Conservation (phyloP, 2,888 invertebrate genomes). For the Pseudeuparius sepicola region DNA sequence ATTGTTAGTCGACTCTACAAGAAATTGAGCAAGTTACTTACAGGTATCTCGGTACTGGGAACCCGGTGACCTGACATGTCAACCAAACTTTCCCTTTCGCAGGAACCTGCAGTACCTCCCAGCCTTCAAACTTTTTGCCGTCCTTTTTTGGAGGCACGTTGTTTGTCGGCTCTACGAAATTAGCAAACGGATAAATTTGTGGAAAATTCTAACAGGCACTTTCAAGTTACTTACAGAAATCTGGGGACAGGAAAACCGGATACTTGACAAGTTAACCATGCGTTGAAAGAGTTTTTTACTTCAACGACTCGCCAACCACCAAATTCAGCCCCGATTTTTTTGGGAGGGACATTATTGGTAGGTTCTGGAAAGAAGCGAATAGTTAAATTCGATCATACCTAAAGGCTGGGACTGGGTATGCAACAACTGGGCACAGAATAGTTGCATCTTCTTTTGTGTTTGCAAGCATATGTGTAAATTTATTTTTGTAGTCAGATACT, state of each 20-base stretch:
- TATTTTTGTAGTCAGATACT: slow-evolving; percentile 41
- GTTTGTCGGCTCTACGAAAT: slow-evolving; percentile 46
- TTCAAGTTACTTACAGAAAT: slow-evolving; percentile 44
- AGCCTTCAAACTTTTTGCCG: slow-evolving; percentile 44
- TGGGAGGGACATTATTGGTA: slow-evolving; percentile 53
- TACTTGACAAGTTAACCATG: slow-evolving; percentile 54
- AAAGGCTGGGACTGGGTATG: slow-evolving; percentile 38
- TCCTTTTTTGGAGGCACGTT: slow-evolving; percentile 53
- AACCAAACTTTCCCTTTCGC: slow-evolving; percentile 47
- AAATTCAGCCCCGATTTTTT: slow-evolving; percentile 48
- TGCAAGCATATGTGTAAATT: slow-evolving; percentile 43
- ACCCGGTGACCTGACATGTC: slow-evolving; percentile 60
- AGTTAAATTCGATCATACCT: slow-evolving; percentile 30
- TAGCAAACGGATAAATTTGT: too few relatives aligned
- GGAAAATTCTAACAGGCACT: too few relatives aligned
- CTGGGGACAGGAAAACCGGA: slow-evolving; percentile 45
- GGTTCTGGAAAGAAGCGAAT: slow-evolving; percentile 39
- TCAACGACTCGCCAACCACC: slow-evolving; percentile 51
- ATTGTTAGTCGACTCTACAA: slow-evolving; percentile 48
- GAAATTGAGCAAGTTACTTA: slow-evolving; percentile 39
- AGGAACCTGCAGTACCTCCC: slow-evolving; percentile 49
- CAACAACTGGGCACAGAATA: slow-evolving; percentile 41
- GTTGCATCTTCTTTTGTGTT: slow-evolving; percentile 36
- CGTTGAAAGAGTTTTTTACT: slow-evolving; percentile 42
- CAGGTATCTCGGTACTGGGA: slow-evolving; percentile 60